phyloP scores from a whole-genome alignment of 2,113 vertebrate genomes.

The Octodon degus region DNA sequence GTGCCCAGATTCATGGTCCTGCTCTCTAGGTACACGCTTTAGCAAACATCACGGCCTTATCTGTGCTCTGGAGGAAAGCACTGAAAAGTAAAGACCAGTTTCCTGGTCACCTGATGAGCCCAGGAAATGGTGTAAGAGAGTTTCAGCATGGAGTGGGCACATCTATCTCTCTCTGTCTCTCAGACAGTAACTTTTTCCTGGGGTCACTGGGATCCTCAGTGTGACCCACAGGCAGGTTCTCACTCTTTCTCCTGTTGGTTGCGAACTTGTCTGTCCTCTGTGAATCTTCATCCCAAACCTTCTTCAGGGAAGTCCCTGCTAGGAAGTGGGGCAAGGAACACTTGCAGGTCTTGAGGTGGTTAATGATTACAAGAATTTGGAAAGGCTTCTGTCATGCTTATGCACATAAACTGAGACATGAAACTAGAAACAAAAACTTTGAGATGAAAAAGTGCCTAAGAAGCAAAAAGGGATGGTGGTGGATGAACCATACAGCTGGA shows the following conservation, averaged over 20 bases:
- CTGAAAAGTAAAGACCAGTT: not conserved
- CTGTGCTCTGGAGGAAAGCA: not conserved
- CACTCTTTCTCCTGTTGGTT: not conserved
- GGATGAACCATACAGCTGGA: too few species aligned
- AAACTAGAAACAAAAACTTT: slow-evolving; percentile 35
- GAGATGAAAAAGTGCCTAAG: not conserved
- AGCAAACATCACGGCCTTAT: not conserved
- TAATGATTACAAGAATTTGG: slow-evolving; percentile 63
- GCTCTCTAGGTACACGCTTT: not conserved
- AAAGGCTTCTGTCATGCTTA: not conserved
- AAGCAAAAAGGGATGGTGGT: not conserved
- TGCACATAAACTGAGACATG: not conserved
- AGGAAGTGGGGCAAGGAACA: not conserved
- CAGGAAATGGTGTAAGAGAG: not conserved
- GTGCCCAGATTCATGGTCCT: not conserved
- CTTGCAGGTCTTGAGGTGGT: not conserved
- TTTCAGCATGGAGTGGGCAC: not conserved
- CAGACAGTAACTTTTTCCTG: not conserved
- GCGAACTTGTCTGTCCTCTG: not conserved
- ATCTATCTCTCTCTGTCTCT: not conserved
- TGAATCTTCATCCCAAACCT: not conserved
- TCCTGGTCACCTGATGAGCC: not conserved
- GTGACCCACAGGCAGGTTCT: not conserved
- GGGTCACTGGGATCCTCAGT: not conserved
- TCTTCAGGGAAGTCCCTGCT: not conserved